Conservation (phyloP, 1,140 invertebrate species). For the Caerostris extrusa region DNA sequence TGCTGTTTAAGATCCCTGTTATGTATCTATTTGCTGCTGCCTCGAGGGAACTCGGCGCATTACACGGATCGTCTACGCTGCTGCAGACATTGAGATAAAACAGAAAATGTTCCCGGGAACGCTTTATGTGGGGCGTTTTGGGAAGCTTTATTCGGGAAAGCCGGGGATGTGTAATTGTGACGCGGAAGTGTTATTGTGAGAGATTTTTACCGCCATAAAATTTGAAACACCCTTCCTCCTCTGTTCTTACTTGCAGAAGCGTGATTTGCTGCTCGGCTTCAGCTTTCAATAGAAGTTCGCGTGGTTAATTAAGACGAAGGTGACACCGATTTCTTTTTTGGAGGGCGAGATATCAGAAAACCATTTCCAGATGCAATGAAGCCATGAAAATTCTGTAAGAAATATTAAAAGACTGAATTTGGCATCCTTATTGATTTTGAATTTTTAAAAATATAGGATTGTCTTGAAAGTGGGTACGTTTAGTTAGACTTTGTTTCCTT, state of each 20-base stretch:
- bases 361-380: no score
- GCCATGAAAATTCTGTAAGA: no score
- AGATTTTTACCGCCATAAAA: slow-evolving; percentile 26
- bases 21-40: slow-evolving; percentile 59
- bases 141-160: not conserved
- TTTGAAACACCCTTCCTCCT: not conserved
- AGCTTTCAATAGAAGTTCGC: not conserved
- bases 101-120: slow-evolving; percentile 11
- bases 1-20: slow-evolving; percentile 38
- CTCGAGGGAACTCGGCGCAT: slow-evolving; percentile 15
- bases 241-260: not conserved
- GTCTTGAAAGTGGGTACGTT: no score
- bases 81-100: slow-evolving; percentile 54
- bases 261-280: not conserved
- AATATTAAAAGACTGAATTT: no score
- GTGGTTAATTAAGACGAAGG: not conserved
- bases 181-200: not conserved
- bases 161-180: slow-evolving; percentile 30
- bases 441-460: no score
- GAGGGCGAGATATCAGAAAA: no score
- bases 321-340: no score
- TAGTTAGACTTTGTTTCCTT: no score
- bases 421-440: no score
- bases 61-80: slow-evolving; percentile 49
- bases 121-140: slow-evolving; percentile 17